These are phyloP conservation scores for Drosophila infuscata DNA, from an alignment of 2,888 invertebrate genomes.

Conservation along the genomic window DNA sequence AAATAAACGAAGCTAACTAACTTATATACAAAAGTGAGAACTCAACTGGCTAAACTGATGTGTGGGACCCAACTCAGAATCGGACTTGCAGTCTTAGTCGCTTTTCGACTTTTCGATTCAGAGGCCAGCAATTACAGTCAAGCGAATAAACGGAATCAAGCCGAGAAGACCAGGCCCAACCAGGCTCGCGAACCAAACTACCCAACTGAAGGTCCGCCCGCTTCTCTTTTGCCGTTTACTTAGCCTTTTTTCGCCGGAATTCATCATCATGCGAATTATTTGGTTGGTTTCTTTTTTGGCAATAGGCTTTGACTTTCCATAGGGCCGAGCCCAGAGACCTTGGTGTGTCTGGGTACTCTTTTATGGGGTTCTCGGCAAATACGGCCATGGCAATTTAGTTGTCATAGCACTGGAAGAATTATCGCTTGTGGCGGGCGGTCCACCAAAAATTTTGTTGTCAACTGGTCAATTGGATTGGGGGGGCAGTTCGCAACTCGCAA, in stretches of 20 bases:
- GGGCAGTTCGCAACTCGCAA: constrained; percentile 16
- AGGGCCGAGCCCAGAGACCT: constrained; percentile 24
- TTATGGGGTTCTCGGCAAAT: constrained; percentile 61
- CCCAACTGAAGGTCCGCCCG: constrained; percentile 18
- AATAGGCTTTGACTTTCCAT: constrained; percentile 52
- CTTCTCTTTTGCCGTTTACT: constrained; percentile 60
- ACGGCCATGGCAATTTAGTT: constrained; percentile 83
- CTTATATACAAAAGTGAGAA: constrained; percentile 69
- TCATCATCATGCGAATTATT: constrained; percentile 80
- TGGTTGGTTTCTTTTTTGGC: constrained; percentile 45
- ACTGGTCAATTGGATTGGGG: constrained; percentile 70
- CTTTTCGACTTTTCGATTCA: constrained; percentile 6
- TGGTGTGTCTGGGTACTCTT: constrained; percentile 34
- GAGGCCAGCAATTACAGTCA: constrained; percentile 69
- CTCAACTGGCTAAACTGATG: constrained; percentile 62
- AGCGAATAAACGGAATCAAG: constrained; percentile 58
- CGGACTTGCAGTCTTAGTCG: constrained; percentile 17
- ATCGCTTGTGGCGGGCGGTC: constrained; percentile 83
- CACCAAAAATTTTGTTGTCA: constrained; percentile 84
- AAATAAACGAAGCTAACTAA: constrained; percentile 70
- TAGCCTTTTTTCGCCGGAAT: constrained; percentile 77
- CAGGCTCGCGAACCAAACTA: constrained; percentile 17
- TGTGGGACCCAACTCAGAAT: constrained; percentile 54
- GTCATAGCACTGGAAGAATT: constrained; percentile 84
- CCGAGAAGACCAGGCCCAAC: constrained; percentile 31